phyloP scores from a whole-genome alignment of 2,888 invertebrate genomes.

The Drosophila picticornis region DNA sequence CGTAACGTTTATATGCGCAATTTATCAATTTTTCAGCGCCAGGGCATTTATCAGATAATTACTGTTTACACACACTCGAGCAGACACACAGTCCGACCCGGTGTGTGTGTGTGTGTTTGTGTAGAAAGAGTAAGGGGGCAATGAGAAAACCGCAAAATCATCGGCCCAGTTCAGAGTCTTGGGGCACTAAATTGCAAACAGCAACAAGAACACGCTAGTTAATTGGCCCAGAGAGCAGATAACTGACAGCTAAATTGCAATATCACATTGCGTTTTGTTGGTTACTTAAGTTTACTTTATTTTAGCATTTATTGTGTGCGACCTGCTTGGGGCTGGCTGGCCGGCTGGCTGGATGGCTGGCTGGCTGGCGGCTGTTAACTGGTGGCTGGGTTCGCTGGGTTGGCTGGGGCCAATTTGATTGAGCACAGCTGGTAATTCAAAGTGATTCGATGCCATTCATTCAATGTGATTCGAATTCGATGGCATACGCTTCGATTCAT shows the following conservation, averaged over 20 bases:
- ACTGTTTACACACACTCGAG: conserved; percentile 75
- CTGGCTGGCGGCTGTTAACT: conserved; percentile 7
- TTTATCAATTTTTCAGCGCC: conserved; percentile 80
- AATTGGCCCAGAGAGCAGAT: conserved; percentile 78
- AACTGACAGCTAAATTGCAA: conserved; percentile 80
- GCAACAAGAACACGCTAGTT: conserved; percentile 60
- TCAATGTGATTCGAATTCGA: conserved; percentile 46
- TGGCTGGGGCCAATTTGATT: conserved; percentile 52
- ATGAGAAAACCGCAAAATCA: conserved; percentile 76
- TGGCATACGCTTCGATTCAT: conserved; percentile 40
- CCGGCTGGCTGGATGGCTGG: not conserved
- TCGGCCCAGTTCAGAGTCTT: conserved; percentile 59
- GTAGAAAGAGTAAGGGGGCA: conserved; percentile 20
- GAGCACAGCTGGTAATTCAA: conserved; percentile 61
- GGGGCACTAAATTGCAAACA: conserved; percentile 74
- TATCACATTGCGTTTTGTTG: conserved; percentile 76
- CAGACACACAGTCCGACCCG: conserved; percentile 21
- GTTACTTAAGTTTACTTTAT: conserved; percentile 59
- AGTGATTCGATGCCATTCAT: conserved; percentile 55
- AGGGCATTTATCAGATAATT: conserved; percentile 78
- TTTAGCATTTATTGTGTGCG: conserved; percentile 46
- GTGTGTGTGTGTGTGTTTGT: conserved; percentile 3
- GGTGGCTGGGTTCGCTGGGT: conserved; percentile 8
- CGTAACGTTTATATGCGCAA: conserved; percentile 77
- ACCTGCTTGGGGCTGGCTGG: conserved; percentile 23